Percentiles rank a stretch among this genome's conserved stretches.
Evolutionary conservation across 2,113 vertebrate species (phyloP).

Genomic region (Dicrurus megarhynchus): DNA sequence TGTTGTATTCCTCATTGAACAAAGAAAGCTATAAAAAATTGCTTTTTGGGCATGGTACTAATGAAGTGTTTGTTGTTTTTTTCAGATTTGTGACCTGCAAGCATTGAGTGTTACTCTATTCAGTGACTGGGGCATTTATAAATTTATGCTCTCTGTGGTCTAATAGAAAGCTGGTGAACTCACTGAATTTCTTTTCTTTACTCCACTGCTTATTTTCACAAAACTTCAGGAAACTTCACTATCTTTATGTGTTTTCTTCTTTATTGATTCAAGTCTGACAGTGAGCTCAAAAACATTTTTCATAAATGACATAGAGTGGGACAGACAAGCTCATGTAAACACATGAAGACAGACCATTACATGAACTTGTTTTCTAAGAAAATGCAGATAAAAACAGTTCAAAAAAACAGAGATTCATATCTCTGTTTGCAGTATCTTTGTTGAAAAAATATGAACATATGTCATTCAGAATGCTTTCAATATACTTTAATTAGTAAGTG

Average conservation of each 20-base stretch:
- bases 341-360: neutral
- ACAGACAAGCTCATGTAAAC: neutral
- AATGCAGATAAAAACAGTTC: neutral
- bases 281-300: neutral
- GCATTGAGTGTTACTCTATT: neutral
- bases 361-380: neutral
- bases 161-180: neutral
- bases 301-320: neutral
- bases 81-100: neutral
- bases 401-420: neutral
- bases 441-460: neutral
- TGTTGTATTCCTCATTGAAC: neutral
- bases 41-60: neutral
- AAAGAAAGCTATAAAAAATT: neutral
- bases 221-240: neutral
- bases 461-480: conserved; percentile 45
- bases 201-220: neutral
- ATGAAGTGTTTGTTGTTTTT: neutral
- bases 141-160: neutral
- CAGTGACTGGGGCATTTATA: neutral
- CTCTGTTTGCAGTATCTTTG: neutral
- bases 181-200: neutral
- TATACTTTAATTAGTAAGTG: conserved; percentile 41
- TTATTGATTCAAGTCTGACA: neutral
- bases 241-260: neutral